phyloP scores from a whole-genome alignment of 2,888 invertebrate species.

The Eupeodes latifasciatus region DNA sequence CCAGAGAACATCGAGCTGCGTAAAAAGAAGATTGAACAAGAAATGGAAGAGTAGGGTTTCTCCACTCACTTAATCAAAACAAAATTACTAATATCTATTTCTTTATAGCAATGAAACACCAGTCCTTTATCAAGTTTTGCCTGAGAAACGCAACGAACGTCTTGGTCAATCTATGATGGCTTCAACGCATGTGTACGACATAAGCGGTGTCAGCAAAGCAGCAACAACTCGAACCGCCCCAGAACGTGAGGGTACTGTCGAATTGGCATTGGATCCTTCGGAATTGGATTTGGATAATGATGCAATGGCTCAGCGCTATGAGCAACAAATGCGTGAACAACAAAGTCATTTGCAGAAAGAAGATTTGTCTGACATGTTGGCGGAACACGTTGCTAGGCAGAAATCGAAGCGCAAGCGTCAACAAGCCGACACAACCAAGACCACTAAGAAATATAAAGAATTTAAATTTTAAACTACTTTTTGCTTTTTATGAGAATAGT shows the following conservation, averaged over 20 bases:
- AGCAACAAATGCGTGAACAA: slow-evolving; percentile 97
- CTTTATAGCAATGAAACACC: slow-evolving; percentile 93
- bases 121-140: slow-evolving; percentile 96
- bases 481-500: neutral
- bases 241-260: slow-evolving; percentile 90
- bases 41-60: slow-evolving; percentile 94
- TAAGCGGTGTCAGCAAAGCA: slow-evolving; percentile 88
- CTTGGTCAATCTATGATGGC: slow-evolving; percentile 98
- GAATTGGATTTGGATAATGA: slow-evolving; percentile 98
- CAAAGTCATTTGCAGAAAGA: slow-evolving; percentile 95
- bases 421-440: slow-evolving; percentile 93
- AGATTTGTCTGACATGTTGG: slow-evolving; percentile 99
- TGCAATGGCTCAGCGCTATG: slow-evolving; percentile 97
- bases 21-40: slow-evolving; percentile 97
- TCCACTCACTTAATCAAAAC: neutral
- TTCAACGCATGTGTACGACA: slow-evolving; percentile 98
- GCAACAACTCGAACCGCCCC: slow-evolving; percentile 81
- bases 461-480: slow-evolving; percentile 92
- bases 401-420: slow-evolving; percentile 97
- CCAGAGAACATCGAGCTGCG: slow-evolving; percentile 99
- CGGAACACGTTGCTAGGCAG: slow-evolving; percentile 98
- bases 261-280: slow-evolving; percentile 98
- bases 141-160: slow-evolving; percentile 96
- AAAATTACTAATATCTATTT: slow-evolving; percentile 27
- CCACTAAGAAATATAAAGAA: slow-evolving; percentile 98